Evolutionary conservation across 35 echinoderm and acorn worm species (phyloP).

Genomic region (Holothuria glaberrima): DNA sequence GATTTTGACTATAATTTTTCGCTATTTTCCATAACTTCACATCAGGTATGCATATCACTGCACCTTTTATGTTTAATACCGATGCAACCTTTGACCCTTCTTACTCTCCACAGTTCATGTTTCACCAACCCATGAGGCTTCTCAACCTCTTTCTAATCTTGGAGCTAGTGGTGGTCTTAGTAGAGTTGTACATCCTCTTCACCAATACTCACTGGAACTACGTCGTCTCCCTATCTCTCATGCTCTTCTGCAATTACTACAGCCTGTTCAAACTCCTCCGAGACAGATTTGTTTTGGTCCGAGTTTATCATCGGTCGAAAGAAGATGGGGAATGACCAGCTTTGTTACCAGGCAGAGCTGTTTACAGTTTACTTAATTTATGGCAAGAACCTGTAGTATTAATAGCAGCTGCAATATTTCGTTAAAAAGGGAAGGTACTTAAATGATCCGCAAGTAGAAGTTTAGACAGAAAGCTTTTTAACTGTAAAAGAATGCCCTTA

Average conservation of each 20-base stretch:
- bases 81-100: background rate
- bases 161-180: conserved; percentile 75
- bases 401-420: too few relatives aligned
- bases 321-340: conserved; percentile 66
- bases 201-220: conserved; percentile 95
- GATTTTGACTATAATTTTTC: too few relatives aligned
- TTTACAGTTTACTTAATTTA: too few relatives aligned
- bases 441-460: too few relatives aligned
- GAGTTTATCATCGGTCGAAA: conserved; percentile 69
- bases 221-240: conserved; percentile 87
- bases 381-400: too few relatives aligned
- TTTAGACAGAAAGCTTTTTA: too few relatives aligned
- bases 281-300: conserved; percentile 84
- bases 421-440: too few relatives aligned
- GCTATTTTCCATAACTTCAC: too few relatives aligned
- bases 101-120: conserved; percentile 89
- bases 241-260: conserved; percentile 99
- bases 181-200: conserved; percentile 88
- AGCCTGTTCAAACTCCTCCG: conserved; percentile 92
- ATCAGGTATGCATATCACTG: too few relatives aligned
- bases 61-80: background rate
- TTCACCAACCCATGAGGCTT: conserved; percentile 86
- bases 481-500: too few relatives aligned
- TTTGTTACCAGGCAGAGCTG: background rate
- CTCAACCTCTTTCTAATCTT: conserved; percentile 84